A percentile compares a stretch with the other conserved stretches of the same genome.
Conservation (phyloP, 2,888 invertebrate species). For the Epistrophe grossulariae region DNA sequence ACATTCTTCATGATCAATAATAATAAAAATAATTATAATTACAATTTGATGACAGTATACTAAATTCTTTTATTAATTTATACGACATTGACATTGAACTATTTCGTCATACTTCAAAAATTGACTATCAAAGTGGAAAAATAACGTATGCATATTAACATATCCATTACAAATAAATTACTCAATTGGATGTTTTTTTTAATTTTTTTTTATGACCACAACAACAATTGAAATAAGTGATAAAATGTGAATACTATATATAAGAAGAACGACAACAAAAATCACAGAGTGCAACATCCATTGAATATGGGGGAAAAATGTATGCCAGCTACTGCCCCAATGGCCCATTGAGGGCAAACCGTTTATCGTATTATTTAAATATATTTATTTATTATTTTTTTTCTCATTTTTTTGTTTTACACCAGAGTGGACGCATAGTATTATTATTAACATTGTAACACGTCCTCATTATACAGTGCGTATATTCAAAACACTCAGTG, state of each 20-base stretch:
- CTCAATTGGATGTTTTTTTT: slow-evolving; percentile 28
- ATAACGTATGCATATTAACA: slow-evolving; percentile 23
- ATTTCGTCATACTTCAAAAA: slow-evolving; percentile 51
- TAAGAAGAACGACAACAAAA: slow-evolving; percentile 21
- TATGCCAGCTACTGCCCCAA: slow-evolving; percentile 58
- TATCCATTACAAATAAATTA: slow-evolving; percentile 11
- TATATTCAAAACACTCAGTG: background rate
- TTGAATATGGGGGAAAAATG: slow-evolving; percentile 27
- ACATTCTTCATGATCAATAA: background rate
- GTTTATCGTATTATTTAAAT: slow-evolving; percentile 51
- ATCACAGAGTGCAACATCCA: slow-evolving; percentile 19
- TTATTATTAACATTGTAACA: slow-evolving; percentile 46
- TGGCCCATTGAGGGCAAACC: slow-evolving; percentile 54
- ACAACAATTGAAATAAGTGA: slow-evolving; percentile 29
- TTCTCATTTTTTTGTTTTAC: background rate
- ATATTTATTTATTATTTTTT: slow-evolving; percentile 10
- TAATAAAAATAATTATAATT: slow-evolving; percentile 2
- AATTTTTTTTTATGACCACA: background rate
- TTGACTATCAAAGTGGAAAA: slow-evolving; percentile 16
- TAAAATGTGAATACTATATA: slow-evolving; percentile 33
- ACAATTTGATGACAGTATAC: background rate
- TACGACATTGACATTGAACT: slow-evolving; percentile 65
- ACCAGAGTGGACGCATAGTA: slow-evolving; percentile 30
- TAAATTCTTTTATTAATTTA: slow-evolving; percentile 40
- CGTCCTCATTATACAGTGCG: slow-evolving; percentile 5